Evolutionary conservation across 2,888 invertebrate genomes (phyloP).

Genomic region (Dilophus febrilis): DNA sequence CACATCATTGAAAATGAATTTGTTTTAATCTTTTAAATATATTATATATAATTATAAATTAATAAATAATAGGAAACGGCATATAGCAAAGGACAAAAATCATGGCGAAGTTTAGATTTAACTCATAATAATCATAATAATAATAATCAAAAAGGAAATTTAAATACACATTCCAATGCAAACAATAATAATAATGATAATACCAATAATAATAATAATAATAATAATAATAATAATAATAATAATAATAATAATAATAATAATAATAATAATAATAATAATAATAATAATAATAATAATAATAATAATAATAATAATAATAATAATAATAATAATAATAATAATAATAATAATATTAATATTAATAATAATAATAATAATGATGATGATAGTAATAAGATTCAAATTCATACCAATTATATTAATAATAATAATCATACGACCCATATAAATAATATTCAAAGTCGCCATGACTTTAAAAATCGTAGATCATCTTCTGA

Average conservation of each 20-base stretch:
- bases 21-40: too few species aligned
- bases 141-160: slow-evolving; percentile 2
- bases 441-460: slow-evolving; percentile 1
- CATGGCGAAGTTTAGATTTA: slow-evolving; percentile 14
- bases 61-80: slow-evolving; percentile 19
- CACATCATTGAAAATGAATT: too few species aligned
- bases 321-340: slow-evolving; percentile 10
- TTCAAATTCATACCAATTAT: slow-evolving; percentile 2
- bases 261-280: background rate
- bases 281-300: background rate
- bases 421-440: background rate
- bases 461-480: slow-evolving; percentile 12
- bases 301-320: slow-evolving; percentile 9
- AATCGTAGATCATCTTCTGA: slow-evolving; percentile 13
- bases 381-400: background rate
- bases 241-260: slow-evolving; percentile 1
- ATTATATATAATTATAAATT: background rate
- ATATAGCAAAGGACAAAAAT: slow-evolving; percentile 10
- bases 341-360: slow-evolving; percentile 1
- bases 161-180: background rate
- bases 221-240: background rate
- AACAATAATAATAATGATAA: slow-evolving; percentile 4
- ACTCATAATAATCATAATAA: slow-evolving; percentile 7
- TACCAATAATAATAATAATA: slow-evolving; percentile 1
- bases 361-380: slow-evolving; percentile 3